Base-by-base conservation (phyloP, 2,797 vertebrate species). In the Valencia hispanica region DNA sequence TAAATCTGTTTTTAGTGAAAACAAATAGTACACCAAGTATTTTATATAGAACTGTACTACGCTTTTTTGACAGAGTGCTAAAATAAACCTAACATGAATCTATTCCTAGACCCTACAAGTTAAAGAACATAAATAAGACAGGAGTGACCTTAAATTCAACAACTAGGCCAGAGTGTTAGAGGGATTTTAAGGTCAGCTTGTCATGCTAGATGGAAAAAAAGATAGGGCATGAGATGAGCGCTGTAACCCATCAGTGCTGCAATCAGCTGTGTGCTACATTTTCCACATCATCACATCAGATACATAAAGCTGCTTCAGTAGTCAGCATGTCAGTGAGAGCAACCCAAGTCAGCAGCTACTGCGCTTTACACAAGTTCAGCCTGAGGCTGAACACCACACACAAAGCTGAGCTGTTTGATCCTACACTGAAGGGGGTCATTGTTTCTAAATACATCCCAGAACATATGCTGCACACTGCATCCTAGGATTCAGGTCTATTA, bases 401-500 rank as follows among this genome's bases (percentile, higher is more conserved):
- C 88, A 90, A 86, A 90, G 86, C 80, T 30, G 30, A 74, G 85
- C 80, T 86, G 86, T 87, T 86, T 85, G 89, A 87, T 84, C 84
- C 75, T 80, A 83, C 74, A 53, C 87, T 87, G 84, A 84, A 90
- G 85, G 73, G 78, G 84, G 86, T 83, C 88, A 86, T 84, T 90
- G 90, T 93, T 92, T 89, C 88, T 90, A 80, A 91, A 88, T 90
- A 74, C 82, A 89, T 85, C 83, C 55, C 76, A 70, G 50, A 71
- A 74, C 82, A 86, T 72, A 43, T 68, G 78, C 80, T 81, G 84
- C 79, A 70, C 81, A 84, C 51, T 71, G 82, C 85, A 78, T 86
- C 53, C 39, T 76, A 79, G 75, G 86, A 89, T 82, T 69, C 72
- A 71, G 50, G 41, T 68, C 12, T 27, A 18, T 68, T 81, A 73